Base-by-base conservation (phyloP, 2,888 invertebrate genomes). In the Vandiemenella viatica region DNA sequence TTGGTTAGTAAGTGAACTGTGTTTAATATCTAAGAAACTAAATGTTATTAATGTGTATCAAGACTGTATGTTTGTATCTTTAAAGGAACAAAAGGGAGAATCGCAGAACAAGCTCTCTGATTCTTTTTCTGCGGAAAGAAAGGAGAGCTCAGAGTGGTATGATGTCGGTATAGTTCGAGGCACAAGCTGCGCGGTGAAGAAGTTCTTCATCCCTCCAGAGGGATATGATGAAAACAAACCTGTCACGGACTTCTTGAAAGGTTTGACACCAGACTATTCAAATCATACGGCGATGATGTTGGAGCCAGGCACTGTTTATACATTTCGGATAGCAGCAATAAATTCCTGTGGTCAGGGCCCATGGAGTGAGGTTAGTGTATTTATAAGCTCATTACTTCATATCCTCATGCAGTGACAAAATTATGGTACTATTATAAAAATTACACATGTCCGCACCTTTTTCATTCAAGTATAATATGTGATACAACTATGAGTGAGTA, bases 231-330 rank as follows among this genome's bases (percentile, higher is more conserved):
- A 41, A 43, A 69, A 44, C 74, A 77, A 51, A 75, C 76, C 60
- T 84, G 79, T 63, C 79, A 75, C 75, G 1, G 78, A 77, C 58
- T 69, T 84, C 44, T 80, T 84, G 18, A 72, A 82, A 50, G 83
- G 86, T 53, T 77, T 77, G 60, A 69, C 83, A 52, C 83, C 84
- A 2, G 88, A 89, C 58, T 69, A 85, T 55, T 71, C 78, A 8
- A 72, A 76, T 53, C 70, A 79, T 60, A 73, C 80, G 42, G 80
- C 80, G 53, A 71, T 82, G 50, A 73, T 76, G 18, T 71, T 96
- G 20, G 84, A 90, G 60, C 89, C 93, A 13, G 96, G 95, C 40
- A 93, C 92, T 1, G 91, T 91, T 0, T 98, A 97, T 67, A 92
- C 93, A 64, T 95, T 97, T 66, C 75, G 96, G 49, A 87, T 96